These are phyloP conservation scores for Peromyscus polionotus DNA, from an alignment of 2,113 vertebrate genomes.

Conservation along the genomic window DNA sequence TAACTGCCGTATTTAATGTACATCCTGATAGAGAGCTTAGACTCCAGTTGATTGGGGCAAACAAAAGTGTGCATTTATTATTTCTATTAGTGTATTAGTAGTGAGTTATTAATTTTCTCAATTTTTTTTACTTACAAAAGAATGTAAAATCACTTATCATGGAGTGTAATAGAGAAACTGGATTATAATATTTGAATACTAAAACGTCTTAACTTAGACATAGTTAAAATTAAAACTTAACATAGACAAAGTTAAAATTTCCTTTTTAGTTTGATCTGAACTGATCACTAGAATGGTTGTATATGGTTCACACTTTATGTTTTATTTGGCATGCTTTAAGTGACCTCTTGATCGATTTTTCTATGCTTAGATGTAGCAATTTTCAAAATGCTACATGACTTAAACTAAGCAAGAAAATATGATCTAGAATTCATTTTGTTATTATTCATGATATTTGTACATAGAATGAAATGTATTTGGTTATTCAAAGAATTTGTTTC, in stretches of 20 bases:
- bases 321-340: slow-evolving; percentile 15
- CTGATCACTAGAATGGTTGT: not conserved
- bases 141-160: slow-evolving; percentile 39
- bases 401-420: slow-evolving; percentile 28
- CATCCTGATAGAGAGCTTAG: not conserved
- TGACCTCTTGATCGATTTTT: slow-evolving; percentile 18
- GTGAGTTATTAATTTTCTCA: slow-evolving; percentile 46
- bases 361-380: slow-evolving; percentile 29
- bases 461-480: not conserved
- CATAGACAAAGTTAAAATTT: slow-evolving; percentile 9
- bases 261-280: slow-evolving; percentile 57
- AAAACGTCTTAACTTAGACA: slow-evolving; percentile 9
- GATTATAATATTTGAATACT: slow-evolving; percentile 30
- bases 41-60: slow-evolving; percentile 6
- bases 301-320: slow-evolving; percentile 37
- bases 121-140: slow-evolving; percentile 20
- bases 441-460: slow-evolving; percentile 21
- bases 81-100: not conserved
- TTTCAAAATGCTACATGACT: not conserved
- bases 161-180: not conserved
- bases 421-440: not conserved
- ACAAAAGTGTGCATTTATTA: slow-evolving; percentile 1
- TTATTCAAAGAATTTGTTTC: not conserved
- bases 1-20: not conserved
- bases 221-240: not conserved